These are phyloP conservation scores for Oxyteleia sp. DNA, from an alignment of 2,888 invertebrate genomes.

Conservation along the genomic window DNA sequence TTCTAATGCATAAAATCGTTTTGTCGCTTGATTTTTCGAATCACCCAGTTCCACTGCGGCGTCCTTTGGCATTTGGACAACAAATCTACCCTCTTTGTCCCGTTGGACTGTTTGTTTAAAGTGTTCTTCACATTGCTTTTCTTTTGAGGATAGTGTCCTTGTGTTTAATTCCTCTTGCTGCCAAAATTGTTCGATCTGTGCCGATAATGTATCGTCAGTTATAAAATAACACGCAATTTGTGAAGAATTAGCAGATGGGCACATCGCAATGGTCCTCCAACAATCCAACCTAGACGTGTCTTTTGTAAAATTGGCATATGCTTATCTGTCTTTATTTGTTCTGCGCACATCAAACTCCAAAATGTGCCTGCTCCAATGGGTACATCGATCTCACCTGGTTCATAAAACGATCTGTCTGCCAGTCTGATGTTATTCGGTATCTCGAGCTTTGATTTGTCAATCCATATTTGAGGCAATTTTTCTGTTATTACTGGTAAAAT, in stretches of 20 bases:
- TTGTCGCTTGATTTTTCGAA: slow-evolving; percentile 32
- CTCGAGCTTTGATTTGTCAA: background rate
- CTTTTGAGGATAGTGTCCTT: background rate
- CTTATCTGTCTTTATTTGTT: background rate
- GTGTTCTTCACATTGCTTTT: slow-evolving; percentile 3
- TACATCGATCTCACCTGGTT: slow-evolving; percentile 5
- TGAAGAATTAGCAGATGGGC: too few species aligned
- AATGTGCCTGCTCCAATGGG: slow-evolving; percentile 8
- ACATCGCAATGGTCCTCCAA: slow-evolving; percentile 13
- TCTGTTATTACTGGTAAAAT: slow-evolving; percentile 4
- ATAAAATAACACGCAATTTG: too few species aligned
- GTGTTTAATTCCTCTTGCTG: background rate
- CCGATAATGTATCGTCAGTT: background rate
- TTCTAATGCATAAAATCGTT: slow-evolving; percentile 45
- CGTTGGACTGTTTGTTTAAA: background rate
- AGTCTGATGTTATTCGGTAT: slow-evolving; percentile 9
- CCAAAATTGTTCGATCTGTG: slow-evolving; percentile 1
- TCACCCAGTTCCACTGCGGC: slow-evolving; percentile 39
- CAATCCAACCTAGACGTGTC: slow-evolving; percentile 1
- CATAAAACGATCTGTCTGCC: slow-evolving; percentile 1
- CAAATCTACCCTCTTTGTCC: slow-evolving; percentile 39
- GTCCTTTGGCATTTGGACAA: slow-evolving; percentile 50
- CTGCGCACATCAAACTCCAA: slow-evolving; percentile 10
- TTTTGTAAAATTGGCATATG: slow-evolving; percentile 6
- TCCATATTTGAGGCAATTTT: background rate